These are phyloP conservation scores for Scelioninae gen. 1 DNA, from an alignment of 2,888 invertebrate species.

Conservation along the genomic window DNA sequence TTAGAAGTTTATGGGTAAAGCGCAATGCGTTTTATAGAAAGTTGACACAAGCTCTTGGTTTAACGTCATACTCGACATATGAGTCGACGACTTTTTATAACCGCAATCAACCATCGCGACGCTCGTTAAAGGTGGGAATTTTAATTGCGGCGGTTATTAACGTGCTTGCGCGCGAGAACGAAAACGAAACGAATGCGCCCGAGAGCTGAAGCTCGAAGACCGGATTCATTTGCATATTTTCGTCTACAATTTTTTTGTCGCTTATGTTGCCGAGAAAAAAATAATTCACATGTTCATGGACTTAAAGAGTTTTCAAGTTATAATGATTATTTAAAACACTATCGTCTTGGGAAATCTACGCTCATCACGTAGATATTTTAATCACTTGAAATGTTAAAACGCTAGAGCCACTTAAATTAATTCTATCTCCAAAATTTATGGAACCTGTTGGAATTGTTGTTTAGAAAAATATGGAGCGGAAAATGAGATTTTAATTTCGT, in stretches of 20 bases:
- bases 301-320: slow-evolving; percentile 14
- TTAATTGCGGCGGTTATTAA: slow-evolving; percentile 75
- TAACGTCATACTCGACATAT: slow-evolving; percentile 53
- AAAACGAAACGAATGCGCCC: slow-evolving; percentile 61
- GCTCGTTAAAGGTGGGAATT: slow-evolving; percentile 72
- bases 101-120: slow-evolving; percentile 62
- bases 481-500: no score
- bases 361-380: neutral
- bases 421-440: slow-evolving; percentile 11
- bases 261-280: neutral
- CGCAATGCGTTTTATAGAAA: slow-evolving; percentile 45
- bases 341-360: slow-evolving; percentile 4
- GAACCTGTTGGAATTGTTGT: slow-evolving; percentile 18
- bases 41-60: slow-evolving; percentile 42
- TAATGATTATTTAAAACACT: slow-evolving; percentile 26
- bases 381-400: neutral
- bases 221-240: slow-evolving; percentile 65
- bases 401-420: slow-evolving; percentile 10
- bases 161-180: slow-evolving; percentile 59
- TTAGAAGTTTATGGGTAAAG: slow-evolving; percentile 35
- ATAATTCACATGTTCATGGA: slow-evolving; percentile 31
- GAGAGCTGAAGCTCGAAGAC: slow-evolving; percentile 41
- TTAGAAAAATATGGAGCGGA: slow-evolving; percentile 5
- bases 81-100: slow-evolving; percentile 63
- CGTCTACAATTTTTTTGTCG: slow-evolving; percentile 34